Evolutionary conservation across 2,113 vertebrate species (phyloP).

Genomic region (Nyctibius bracteatus): DNA sequence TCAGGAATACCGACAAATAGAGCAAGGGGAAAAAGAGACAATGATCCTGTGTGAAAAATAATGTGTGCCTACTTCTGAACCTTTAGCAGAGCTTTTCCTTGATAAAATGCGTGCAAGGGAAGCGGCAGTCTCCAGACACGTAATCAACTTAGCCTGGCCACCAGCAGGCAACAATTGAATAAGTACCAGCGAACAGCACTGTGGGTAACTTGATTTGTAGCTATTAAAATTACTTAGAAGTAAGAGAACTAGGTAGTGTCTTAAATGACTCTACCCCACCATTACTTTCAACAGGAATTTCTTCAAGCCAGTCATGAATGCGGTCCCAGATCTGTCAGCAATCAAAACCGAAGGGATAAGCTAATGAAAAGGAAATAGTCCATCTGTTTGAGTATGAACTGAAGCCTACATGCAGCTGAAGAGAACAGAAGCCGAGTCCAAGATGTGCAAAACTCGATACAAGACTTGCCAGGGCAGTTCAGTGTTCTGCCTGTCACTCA

Average conservation of each 20-base stretch:
- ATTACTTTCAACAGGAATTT: neutral
- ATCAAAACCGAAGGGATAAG: neutral
- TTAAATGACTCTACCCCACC: neutral
- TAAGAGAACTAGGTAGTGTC: neutral
- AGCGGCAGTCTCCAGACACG: neutral
- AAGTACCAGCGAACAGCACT: constrained; percentile 11
- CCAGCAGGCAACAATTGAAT: constrained; percentile 53
- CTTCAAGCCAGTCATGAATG: neutral
- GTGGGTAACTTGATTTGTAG: constrained; percentile 50
- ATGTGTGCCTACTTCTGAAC: neutral
- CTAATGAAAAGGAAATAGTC: constrained; percentile 1
- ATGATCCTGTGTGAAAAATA: neutral
- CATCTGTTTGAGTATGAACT: neutral
- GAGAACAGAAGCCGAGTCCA: neutral
- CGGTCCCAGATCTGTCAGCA: neutral
- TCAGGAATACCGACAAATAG: neutral
- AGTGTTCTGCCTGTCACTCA: neutral
- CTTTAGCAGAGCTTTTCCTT: neutral
- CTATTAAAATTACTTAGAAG: constrained; percentile 39
- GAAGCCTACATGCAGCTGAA: neutral
- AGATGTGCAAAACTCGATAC: neutral
- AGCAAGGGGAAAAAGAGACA: neutral
- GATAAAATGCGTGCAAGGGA: neutral
- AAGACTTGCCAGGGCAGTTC: neutral
- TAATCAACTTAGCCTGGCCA: constrained; percentile 43